Percentiles rank a stretch among this genome's conserved stretches.
Evolutionary conservation across 2,113 vertebrate genomes (phyloP).

Genomic region (Callocephalon fimbriatum): DNA sequence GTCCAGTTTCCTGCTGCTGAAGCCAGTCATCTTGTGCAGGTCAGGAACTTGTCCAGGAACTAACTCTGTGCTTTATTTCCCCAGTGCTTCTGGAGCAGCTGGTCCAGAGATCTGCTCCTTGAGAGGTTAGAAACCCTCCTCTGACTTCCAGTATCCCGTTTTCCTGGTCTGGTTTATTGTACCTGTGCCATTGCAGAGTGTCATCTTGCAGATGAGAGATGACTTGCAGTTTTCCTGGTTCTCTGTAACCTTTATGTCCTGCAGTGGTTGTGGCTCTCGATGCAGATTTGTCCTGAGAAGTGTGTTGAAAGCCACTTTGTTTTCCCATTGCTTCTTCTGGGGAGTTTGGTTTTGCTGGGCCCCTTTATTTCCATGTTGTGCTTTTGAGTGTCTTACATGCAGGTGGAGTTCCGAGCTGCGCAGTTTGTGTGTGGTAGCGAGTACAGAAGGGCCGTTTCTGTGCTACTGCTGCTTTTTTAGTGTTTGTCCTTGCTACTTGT

Average conservation of each 20-base stretch:
- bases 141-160: background rate
- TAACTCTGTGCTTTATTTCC: background rate
- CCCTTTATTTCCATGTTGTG: background rate
- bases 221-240: constrained; percentile 26
- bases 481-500: background rate
- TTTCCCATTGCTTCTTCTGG: background rate
- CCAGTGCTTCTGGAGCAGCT: constrained; percentile 37
- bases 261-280: background rate
- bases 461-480: background rate
- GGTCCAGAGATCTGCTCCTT: constrained; percentile 6
- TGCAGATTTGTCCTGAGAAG: background rate
- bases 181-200: background rate
- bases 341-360: background rate
- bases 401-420: background rate
- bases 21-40: background rate
- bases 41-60: background rate
- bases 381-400: background rate
- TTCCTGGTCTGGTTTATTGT: background rate
- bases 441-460: background rate
- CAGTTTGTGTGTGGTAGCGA: background rate
- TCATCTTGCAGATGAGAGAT: constrained; percentile 40
- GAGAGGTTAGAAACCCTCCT: constrained; percentile 27
- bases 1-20: background rate
- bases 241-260: background rate
- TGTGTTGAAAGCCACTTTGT: background rate